Evolutionary conservation across 2,888 invertebrate genomes (phyloP), one percentile per base, ranked within the genome.

Genomic region (Eueremaeus valkanovi): DNA sequence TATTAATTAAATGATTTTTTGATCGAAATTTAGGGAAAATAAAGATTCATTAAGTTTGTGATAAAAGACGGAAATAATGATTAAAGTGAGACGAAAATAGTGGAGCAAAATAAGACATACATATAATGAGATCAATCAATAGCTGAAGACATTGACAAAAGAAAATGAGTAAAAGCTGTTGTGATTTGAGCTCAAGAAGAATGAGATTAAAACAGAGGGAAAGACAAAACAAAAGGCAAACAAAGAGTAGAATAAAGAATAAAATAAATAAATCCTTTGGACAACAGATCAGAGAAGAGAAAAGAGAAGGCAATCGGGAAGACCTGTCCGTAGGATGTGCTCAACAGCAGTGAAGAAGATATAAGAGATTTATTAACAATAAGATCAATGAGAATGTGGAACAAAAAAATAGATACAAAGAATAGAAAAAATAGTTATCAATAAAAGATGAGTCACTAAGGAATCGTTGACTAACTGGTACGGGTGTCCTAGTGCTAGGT

Each of bases 111-210:
- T 36, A 36, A 36, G 36, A 36, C 36, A 36, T 8, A n/a, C 36
- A 8, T 11, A 36, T 8, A 36, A 36, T 36, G 27, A 55, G 55
- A 55, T 55, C 27, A 55, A 24, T 24, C 24, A 55, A 55, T 55
- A 55, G 24, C 2, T 11, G 55, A 55, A 55, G 55, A 55, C 55
- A 55, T 55, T 24, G 27, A 55, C 55, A 8, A 36, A 45, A 45
- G 45, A 11, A 11, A 11, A 24, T 24, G 55, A 55, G 55, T 11
- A 11, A 55, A 24, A 51, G 55, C 27, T 55, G 55, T 55, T 55
- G 55, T 55, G 55, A 55, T 55, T 55, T 55, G 27, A 55, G 55
- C 24, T 55, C 55, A 55, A n/a, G 51, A 51, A 27, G 55, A 55
- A 55, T 55, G 24, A 13, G 27, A n/a, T 13, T 24, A 55, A 55